A percentile compares a stretch with the other conserved stretches of the same genome.
These are phyloP conservation scores for Hypotaenidia philippensis DNA, from an alignment of 2,797 vertebrate genomes.

Conservation along the genomic window DNA sequence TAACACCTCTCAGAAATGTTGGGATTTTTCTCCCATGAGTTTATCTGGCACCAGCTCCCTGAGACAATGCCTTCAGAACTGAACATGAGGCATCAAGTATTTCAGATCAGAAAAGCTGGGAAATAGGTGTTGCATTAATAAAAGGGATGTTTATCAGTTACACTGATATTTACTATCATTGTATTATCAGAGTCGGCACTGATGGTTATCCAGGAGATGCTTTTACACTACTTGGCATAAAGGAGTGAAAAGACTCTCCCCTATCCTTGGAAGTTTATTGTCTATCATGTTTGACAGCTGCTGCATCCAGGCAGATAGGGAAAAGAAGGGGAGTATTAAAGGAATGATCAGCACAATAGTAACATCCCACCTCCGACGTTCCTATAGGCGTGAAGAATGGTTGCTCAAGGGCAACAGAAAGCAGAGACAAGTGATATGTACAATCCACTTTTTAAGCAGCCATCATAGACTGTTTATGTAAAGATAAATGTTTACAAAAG, in stretches of 20 bases:
- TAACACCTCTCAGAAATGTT: background rate
- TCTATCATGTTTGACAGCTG: background rate
- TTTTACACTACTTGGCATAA: background rate
- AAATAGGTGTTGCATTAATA: background rate
- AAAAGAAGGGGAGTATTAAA: background rate
- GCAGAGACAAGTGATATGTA: background rate
- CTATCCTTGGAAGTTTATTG: background rate
- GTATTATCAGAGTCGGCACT: background rate
- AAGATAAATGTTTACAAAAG: background rate
- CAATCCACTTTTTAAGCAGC: background rate
- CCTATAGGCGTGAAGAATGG: background rate
- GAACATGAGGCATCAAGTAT: background rate
- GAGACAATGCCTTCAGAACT: constrained; percentile 1
- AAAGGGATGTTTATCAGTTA: background rate
- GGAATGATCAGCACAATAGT: background rate
- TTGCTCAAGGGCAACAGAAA: background rate
- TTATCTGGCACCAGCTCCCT: background rate
- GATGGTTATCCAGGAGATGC: background rate
- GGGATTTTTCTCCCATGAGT: background rate
- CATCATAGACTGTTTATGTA: background rate
- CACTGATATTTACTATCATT: background rate
- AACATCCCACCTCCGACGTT: background rate
- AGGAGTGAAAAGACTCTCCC: background rate
- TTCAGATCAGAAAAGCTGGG: background rate
- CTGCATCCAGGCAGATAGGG: background rate